These are phyloP conservation scores for Neopelma chrysocephalum DNA, from an alignment of 2,797 vertebrate species.

Conservation along the genomic window DNA sequence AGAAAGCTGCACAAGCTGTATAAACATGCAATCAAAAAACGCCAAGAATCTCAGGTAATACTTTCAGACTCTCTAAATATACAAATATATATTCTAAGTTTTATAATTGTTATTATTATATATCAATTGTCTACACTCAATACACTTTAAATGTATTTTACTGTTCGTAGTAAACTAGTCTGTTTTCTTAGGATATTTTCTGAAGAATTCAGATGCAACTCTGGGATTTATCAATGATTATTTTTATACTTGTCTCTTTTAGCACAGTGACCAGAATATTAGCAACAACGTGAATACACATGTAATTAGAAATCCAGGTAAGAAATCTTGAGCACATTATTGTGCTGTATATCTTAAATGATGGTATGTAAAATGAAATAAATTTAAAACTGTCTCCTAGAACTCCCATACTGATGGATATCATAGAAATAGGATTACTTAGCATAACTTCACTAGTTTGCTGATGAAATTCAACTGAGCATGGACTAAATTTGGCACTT, in stretches of 20 bases:
- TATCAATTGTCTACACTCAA: not conserved
- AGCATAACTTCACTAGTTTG: not conserved
- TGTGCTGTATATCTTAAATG: not conserved
- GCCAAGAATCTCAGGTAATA: conserved; percentile 91
- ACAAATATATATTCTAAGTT: not conserved
- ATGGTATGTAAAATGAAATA: not conserved
- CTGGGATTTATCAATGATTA: not conserved
- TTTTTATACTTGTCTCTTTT: conserved; percentile 57
- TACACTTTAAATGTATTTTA: conserved; percentile 7
- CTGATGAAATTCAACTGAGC: conserved; percentile 18
- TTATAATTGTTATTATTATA: not conserved
- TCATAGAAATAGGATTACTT: not conserved
- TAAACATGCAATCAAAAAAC: conserved; percentile 97
- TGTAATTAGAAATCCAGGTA: conserved; percentile 88
- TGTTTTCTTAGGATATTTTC: conserved; percentile 22
- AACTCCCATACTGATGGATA: not conserved
- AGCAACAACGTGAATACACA: conserved; percentile 81
- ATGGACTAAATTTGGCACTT: not conserved
- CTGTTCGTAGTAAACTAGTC: not conserved
- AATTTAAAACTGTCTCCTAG: not conserved
- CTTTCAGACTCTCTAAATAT: not conserved
- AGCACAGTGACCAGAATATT: conserved; percentile 88
- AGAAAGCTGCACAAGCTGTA: conserved; percentile 96
- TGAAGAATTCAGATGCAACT: not conserved
- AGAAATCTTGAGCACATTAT: not conserved